Evolutionary conservation across 2,113 vertebrate genomes (phyloP).

Genomic region (Ammodytes marinus): DNA sequence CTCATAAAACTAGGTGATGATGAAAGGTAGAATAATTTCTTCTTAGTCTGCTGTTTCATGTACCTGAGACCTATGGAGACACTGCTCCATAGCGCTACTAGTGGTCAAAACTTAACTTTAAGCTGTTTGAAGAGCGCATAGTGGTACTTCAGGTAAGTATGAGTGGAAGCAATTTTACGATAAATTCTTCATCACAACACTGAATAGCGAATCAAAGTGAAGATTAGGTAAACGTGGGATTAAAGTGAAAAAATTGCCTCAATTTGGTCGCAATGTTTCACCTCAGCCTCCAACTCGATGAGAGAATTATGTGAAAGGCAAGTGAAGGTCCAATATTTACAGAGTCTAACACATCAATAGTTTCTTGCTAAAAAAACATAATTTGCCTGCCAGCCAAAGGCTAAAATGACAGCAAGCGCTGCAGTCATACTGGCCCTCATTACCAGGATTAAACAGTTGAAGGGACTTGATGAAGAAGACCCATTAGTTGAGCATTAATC

Average conservation of each 20-base stretch:
- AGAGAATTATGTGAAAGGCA: constrained; percentile 43
- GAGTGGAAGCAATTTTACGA: constrained; percentile 20
- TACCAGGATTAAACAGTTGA: constrained; percentile 65
- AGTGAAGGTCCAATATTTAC: background rate
- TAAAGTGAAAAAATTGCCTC: background rate
- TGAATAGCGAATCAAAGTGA: constrained; percentile 22
- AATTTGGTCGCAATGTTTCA: constrained; percentile 38
- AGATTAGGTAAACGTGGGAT: constrained; percentile 28
- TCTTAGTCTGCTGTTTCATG: background rate
- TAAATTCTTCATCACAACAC: constrained; percentile 53
- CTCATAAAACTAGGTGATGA: background rate
- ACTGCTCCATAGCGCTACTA: no score
- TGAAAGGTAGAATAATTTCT: background rate
- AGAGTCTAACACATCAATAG: constrained; percentile 21
- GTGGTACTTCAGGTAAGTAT: background rate
- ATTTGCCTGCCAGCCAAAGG: constrained; percentile 29
- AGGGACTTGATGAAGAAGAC: constrained; percentile 39
- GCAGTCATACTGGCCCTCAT: constrained; percentile 41
- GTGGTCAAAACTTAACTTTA: no score
- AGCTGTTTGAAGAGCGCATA: background rate
- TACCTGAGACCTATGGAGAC: background rate
- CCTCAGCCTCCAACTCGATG: constrained; percentile 27
- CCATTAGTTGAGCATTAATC: constrained; percentile 64
- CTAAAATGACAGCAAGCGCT: constrained; percentile 41
- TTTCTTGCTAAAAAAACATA: constrained; percentile 14